A percentile compares a stretch with the other conserved stretches of the same genome.
These are phyloP conservation scores for Danio tinwini DNA, from an alignment of 2,797 vertebrate genomes.

Conservation along the genomic window DNA sequence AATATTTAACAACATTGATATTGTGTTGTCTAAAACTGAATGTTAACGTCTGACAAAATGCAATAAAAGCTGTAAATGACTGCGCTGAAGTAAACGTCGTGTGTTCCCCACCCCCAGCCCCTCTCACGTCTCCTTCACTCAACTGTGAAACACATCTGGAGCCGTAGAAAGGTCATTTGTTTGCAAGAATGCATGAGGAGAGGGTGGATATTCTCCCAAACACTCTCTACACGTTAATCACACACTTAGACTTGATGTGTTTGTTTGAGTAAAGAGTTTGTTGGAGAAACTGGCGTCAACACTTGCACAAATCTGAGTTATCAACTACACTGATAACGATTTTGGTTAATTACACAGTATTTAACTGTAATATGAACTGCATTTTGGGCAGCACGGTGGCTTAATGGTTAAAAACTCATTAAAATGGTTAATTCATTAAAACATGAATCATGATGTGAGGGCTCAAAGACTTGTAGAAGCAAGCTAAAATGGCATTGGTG, in stretches of 20 bases:
- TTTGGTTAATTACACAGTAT: too few relatives aligned
- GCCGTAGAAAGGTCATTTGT: constrained; percentile 19
- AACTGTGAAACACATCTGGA: constrained; percentile 48
- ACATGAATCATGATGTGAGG: too few relatives aligned
- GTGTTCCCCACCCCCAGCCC: constrained; percentile 24
- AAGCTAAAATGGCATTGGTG: too few relatives aligned
- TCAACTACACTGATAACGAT: background rate
- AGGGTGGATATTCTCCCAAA: constrained; percentile 13
- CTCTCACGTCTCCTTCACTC: constrained; percentile 23
- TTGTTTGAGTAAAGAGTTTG: constrained; percentile 8
- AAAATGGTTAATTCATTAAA: too few relatives aligned
- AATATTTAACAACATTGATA: too few relatives aligned
- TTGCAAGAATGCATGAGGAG: constrained; percentile 11
- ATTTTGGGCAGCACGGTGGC: too few relatives aligned
- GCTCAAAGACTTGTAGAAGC: too few relatives aligned
- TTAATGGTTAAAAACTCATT: too few relatives aligned
- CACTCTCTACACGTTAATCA: background rate
- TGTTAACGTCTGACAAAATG: too few relatives aligned
- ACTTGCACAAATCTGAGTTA: background rate
- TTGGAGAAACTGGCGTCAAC: background rate
- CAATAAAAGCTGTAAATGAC: background rate
- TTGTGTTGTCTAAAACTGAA: too few relatives aligned
- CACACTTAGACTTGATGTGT: background rate
- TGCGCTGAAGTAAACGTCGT: too few relatives aligned
- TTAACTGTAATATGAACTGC: too few relatives aligned